These are phyloP conservation scores for Epirrhoe tristata DNA, from an alignment of 2,888 invertebrate genomes.

Conservation along the genomic window DNA sequence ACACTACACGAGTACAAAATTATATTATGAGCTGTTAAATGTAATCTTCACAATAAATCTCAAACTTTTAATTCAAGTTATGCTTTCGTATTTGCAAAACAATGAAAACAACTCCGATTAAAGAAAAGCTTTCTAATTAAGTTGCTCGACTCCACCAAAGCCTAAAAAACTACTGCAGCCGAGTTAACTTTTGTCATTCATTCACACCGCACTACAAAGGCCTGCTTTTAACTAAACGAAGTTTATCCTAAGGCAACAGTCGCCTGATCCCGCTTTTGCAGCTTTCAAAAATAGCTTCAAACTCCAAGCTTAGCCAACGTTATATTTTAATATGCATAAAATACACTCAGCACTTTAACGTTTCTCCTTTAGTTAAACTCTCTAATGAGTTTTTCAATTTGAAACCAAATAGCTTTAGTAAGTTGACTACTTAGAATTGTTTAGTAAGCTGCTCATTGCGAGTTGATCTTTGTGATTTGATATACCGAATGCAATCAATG, in stretches of 20 bases:
- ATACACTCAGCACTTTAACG: conserved; percentile 43
- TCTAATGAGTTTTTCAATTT: conserved; percentile 47
- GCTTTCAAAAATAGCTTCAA: conserved; percentile 56
- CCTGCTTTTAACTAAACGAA: conserved; percentile 62
- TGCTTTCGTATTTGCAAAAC: conserved; percentile 9
- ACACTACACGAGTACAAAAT: not conserved
- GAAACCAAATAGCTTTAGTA: conserved; percentile 34
- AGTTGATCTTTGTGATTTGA: not conserved
- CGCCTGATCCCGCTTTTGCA: conserved; percentile 51
- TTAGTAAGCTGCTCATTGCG: conserved; percentile 21
- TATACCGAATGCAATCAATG: not conserved
- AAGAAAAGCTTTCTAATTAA: conserved; percentile 38
- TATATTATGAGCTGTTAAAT: not conserved
- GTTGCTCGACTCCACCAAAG: conserved; percentile 29
- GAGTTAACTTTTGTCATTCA: conserved; percentile 58
- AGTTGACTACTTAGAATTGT: conserved; percentile 25
- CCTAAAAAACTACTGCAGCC: conserved; percentile 39
- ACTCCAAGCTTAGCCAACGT: conserved; percentile 42
- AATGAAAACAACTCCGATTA: conserved; percentile 17
- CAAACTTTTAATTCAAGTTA: conserved; percentile 12
- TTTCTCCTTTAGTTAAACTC: conserved; percentile 42
- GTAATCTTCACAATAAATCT: not conserved
- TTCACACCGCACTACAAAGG: conserved; percentile 56
- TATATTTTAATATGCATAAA: conserved; percentile 50
- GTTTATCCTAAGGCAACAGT: conserved; percentile 63